These are phyloP conservation scores for Octomys mimax DNA, from an alignment of 2,797 vertebrate genomes.

Conservation along the genomic window DNA sequence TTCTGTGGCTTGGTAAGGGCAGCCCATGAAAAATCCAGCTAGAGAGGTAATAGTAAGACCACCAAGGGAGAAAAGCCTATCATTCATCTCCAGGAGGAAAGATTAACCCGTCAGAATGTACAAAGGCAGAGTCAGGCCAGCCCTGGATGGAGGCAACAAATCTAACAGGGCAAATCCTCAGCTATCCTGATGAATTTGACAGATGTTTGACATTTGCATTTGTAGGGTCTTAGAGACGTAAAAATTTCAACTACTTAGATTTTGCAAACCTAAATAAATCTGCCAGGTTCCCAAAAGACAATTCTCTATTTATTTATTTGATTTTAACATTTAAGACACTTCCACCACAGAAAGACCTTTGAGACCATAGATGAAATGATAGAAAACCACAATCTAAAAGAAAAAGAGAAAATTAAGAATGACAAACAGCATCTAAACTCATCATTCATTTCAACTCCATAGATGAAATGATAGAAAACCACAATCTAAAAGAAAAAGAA, in stretches of 20 bases:
- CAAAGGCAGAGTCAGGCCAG: not conserved
- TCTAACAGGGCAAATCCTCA: accelerated
- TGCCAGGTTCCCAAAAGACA: conserved; percentile 65
- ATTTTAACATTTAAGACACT: conserved; percentile 73
- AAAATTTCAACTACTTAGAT: conserved; percentile 64
- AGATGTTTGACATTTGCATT: conserved; percentile 5
- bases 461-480: conserved; percentile 67
- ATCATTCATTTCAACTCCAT: conserved; percentile 64
- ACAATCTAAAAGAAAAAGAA: conserved; percentile 57
- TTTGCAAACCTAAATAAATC: conserved; percentile 72
- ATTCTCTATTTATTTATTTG: conserved; percentile 74
- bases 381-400: conserved; percentile 66
- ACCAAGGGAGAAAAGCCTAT: not conserved
- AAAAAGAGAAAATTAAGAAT: conserved; percentile 56
- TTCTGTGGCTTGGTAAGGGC: not conserved
- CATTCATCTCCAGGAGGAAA: not conserved
- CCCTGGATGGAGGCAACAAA: not conserved
- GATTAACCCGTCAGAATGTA: conserved; percentile 16
- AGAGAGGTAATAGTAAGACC: not conserved
- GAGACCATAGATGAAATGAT: conserved; percentile 54
- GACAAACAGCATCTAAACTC: conserved; percentile 65
- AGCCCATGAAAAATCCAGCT: not conserved
- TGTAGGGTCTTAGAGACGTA: conserved; percentile 54
- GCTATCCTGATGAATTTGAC: not conserved
- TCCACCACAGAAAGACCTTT: conserved; percentile 51